These are phyloP conservation scores for Trigoniulus corallinus DNA, from an alignment of 1,140 invertebrate genomes.

Conservation along the genomic window DNA sequence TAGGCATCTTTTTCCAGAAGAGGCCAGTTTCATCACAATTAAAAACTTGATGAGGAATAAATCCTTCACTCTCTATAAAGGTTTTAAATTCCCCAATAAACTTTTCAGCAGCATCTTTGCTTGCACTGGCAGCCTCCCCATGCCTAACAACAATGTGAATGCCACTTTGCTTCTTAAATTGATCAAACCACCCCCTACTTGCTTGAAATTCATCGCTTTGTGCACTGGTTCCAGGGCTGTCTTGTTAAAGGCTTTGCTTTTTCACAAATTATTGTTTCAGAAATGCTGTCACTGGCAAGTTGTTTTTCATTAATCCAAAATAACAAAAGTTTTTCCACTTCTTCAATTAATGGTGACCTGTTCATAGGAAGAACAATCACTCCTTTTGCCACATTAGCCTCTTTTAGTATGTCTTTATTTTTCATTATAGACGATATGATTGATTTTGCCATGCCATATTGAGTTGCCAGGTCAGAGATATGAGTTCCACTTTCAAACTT, in stretches of 20 bases:
- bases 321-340: slow-evolving; percentile 54
- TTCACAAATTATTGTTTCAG: not conserved
- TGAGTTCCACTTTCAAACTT: slow-evolving; percentile 3
- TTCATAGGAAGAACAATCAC: not conserved
- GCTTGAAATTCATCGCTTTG: slow-evolving; percentile 1
- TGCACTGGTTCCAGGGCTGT: slow-evolving; percentile 1
- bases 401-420: slow-evolving; percentile 3
- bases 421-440: slow-evolving; percentile 5
- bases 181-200: slow-evolving; percentile 7
- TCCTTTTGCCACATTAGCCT: not conserved
- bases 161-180: slow-evolving; percentile 6
- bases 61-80: not conserved
- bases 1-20: slow-evolving; percentile 15
- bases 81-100: slow-evolving; percentile 1
- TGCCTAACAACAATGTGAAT: slow-evolving; percentile 10
- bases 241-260: not conserved
- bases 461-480: not conserved
- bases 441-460: not conserved
- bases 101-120: slow-evolving; percentile 7
- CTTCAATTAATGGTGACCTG: slow-evolving; percentile 31
- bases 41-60: slow-evolving; percentile 10
- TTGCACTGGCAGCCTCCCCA: slow-evolving; percentile 10
- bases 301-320: slow-evolving; percentile 40
- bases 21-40: slow-evolving; percentile 16
- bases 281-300: not conserved